Evolutionary conservation across 2,888 invertebrate species (phyloP), one percentile per base, ranked within the genome.

Genomic region (Phymatocera aterrima): DNA sequence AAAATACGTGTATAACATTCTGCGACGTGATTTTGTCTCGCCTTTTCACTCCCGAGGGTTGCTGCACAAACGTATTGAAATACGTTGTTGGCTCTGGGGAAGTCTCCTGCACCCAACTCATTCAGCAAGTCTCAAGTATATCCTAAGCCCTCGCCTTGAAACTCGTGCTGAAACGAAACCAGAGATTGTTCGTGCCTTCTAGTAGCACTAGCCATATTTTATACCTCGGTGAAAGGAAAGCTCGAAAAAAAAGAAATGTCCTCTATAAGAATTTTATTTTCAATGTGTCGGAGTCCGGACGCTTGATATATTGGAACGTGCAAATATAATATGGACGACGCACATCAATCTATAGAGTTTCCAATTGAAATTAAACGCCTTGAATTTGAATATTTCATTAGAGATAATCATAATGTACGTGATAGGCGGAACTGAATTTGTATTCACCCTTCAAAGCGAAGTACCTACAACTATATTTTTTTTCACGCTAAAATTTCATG

Each of bases 1-100:
- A 3, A 31, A 46, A 28, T 40, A 68, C 43, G 43, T 64, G 61
- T 65, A 5, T 46, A 34, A 18, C 21, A 48, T 51, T 48, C 8
- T 18, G 18, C 48, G 51, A 34, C 51, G 18, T 31, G 51, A 34
- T 34, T 51, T 51, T 51, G 46, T 70, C 51, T 51, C 24, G 34
- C 51, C 72, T 34, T 72, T 72, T 72, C 72, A 21, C 51, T 72
- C 34, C 18, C 8, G 5, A 72, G 51, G 51, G 72, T 28, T 57
- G 24, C 8, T 43, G 51, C 72, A 72, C 72, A 72, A 72, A 72
- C 24, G 72, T 72, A 72, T 72, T 72, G 8, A 68, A 68, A 46
- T 37, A 46, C 43, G 24, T 72, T 10, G 31, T 10, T 72, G 24
- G 28, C 0, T 34, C 43, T 46, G 68, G 18, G 70, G 15, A 18